phyloP scores from a whole-genome alignment of 2,888 invertebrate species.

The Diarsia brunnea region DNA sequence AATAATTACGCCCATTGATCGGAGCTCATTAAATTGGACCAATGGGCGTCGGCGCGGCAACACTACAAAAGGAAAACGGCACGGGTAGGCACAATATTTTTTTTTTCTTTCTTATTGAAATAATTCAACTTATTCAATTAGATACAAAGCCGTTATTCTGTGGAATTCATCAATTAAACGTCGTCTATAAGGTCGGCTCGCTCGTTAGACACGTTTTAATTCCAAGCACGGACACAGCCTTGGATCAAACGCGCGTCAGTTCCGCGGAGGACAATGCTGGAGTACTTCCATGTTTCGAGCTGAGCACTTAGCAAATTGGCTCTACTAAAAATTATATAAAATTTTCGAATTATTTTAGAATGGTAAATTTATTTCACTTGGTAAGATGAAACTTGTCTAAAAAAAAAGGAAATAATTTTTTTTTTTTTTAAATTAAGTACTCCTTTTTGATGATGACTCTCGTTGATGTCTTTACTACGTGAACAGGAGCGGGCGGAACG shows the following conservation, averaged over 20 bases:
- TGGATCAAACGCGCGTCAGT: slow-evolving; percentile 27
- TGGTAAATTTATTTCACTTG: not conserved
- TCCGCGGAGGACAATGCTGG: slow-evolving; percentile 16
- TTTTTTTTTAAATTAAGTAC: not conserved
- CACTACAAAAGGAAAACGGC: slow-evolving; percentile 82
- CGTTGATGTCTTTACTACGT: slow-evolving; percentile 77
- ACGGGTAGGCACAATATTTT: slow-evolving; percentile 80
- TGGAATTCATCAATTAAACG: slow-evolving; percentile 80
- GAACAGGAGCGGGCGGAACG: slow-evolving; percentile 30
- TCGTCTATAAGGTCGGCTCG: slow-evolving; percentile 66
- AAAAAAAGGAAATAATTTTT: too few species aligned
- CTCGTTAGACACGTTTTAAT: slow-evolving; percentile 66
- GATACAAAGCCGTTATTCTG: slow-evolving; percentile 78
- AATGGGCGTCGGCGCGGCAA: slow-evolving; percentile 79
- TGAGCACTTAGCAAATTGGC: not conserved
- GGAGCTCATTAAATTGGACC: slow-evolving; percentile 88
- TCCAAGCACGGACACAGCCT: slow-evolving; percentile 57
- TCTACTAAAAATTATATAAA: not conserved
- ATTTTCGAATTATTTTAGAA: not conserved
- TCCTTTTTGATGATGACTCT: slow-evolving; percentile 6
- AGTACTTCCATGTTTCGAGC: slow-evolving; percentile 16
- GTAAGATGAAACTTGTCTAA: too few species aligned
- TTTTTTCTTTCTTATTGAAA: slow-evolving; percentile 87
- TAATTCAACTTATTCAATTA: slow-evolving; percentile 84
- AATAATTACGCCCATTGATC: slow-evolving; percentile 90